These are phyloP conservation scores for Chrysemys picta DNA, from an alignment of 2,113 vertebrate genomes.

Conservation along the genomic window DNA sequence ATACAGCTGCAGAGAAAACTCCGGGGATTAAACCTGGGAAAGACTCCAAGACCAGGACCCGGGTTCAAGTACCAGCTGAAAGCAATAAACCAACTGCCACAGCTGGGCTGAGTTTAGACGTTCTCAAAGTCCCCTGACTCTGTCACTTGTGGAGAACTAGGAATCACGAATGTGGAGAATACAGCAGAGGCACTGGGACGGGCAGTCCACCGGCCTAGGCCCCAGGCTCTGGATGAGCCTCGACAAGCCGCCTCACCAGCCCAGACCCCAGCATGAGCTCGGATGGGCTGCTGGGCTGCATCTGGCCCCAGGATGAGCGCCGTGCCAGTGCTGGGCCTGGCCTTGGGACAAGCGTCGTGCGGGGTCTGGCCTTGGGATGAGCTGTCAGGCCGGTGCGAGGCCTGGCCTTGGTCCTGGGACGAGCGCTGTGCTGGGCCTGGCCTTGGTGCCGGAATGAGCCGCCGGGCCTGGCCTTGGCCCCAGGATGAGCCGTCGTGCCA, in stretches of 20 bases:
- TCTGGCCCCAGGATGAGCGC: background rate
- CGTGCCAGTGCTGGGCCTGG: background rate
- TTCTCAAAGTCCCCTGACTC: slow-evolving; percentile 84
- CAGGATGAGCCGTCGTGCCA: too few species aligned
- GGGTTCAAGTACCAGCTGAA: slow-evolving; percentile 99
- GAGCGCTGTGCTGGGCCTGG: too few species aligned
- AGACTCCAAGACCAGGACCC: slow-evolving; percentile 98
- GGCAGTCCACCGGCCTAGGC: slow-evolving; percentile 37
- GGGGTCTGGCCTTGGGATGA: too few species aligned
- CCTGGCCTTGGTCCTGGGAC: background rate
- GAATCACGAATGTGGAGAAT: slow-evolving; percentile 67
- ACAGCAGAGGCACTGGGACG: slow-evolving; percentile 64
- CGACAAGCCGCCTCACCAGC: slow-evolving; percentile 57
- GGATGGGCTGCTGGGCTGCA: background rate
- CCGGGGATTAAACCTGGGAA: slow-evolving; percentile 99
- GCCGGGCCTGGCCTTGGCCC: background rate
- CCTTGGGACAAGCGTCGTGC: too few species aligned
- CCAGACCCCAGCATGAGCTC: background rate
- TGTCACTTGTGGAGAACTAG: slow-evolving; percentile 74
- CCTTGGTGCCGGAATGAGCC: too few species aligned
- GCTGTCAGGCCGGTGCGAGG: rapidly evolving
- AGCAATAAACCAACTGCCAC: slow-evolving; percentile 99
- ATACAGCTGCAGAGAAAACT: slow-evolving; percentile 99
- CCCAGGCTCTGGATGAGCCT: slow-evolving; percentile 29
- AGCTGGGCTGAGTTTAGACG: slow-evolving; percentile 92